These are phyloP conservation scores for Thamnophis sirtalis DNA, from an alignment of 2,113 vertebrate genomes.

Conservation along the genomic window DNA sequence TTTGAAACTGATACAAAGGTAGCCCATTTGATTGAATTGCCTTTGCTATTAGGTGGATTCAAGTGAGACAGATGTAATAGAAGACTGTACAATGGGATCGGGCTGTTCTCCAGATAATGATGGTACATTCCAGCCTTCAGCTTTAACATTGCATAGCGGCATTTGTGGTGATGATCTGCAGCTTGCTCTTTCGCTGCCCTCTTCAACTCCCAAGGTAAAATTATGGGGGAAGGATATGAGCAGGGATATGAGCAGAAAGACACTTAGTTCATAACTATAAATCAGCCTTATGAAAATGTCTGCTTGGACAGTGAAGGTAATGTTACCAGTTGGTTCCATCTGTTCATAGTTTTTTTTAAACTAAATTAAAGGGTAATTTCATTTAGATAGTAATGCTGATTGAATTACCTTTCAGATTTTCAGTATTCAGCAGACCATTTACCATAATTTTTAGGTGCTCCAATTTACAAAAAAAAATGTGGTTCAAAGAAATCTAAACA, in stretches of 20 bases:
- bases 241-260: conserved; percentile 22
- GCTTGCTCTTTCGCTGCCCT: conserved; percentile 60
- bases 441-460: neutral
- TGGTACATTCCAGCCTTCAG: conserved; percentile 77
- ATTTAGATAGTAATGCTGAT: neutral
- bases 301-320: neutral
- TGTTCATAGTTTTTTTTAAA: neutral
- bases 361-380: conserved; percentile 22
- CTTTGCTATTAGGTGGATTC: conserved; percentile 81
- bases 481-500: neutral
- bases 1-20: conserved; percentile 19
- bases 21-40: conserved; percentile 44
- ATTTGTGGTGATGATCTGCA: conserved; percentile 71
- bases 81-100: conserved; percentile 75
- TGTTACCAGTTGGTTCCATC: conserved; percentile 31
- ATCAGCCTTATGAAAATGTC: conserved; percentile 7
- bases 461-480: neutral
- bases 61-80: conserved; percentile 74
- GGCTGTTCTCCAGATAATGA: conserved; percentile 72
- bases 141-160: conserved; percentile 80
- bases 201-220: conserved; percentile 81
- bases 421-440: neutral
- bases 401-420: conserved; percentile 1
- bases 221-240: conserved; percentile 6
- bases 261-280: conserved; percentile 28